phyloP scores from a whole-genome alignment of 2,113 vertebrate species.

The Burhinus oedicnemus region DNA sequence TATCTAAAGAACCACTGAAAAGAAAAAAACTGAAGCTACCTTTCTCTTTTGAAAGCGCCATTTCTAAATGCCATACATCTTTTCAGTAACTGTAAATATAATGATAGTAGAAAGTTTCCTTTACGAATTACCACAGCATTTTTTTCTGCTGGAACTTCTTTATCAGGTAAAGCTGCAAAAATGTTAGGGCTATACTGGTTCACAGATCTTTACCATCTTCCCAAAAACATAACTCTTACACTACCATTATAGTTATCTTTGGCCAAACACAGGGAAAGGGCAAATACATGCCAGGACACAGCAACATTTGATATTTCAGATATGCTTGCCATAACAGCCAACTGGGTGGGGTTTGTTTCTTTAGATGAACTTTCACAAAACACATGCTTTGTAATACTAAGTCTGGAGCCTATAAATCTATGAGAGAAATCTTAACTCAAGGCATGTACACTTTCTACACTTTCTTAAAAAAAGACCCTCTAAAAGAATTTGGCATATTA shows the following conservation, averaged over 20 bases:
- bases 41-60: slow-evolving; percentile 31
- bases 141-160: slow-evolving; percentile 3
- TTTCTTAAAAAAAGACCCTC: slow-evolving; percentile 44
- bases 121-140: slow-evolving; percentile 5
- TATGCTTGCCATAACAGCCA: background rate
- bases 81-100: slow-evolving; percentile 29
- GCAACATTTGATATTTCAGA: slow-evolving; percentile 15
- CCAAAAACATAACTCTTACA: background rate
- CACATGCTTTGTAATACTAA: background rate
- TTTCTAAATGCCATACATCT: slow-evolving; percentile 43
- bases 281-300: background rate
- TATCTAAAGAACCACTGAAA: slow-evolving; percentile 25
- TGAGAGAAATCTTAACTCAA: slow-evolving; percentile 19
- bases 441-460: background rate
- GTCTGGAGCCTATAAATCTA: background rate
- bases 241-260: background rate
- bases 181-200: background rate
- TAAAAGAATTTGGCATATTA: slow-evolving; percentile 40
- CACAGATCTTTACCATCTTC: background rate
- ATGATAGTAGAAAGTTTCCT: slow-evolving; percentile 35
- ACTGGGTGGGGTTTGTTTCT: background rate
- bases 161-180: slow-evolving; percentile 31
- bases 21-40: background rate
- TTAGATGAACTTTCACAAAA: background rate
- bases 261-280: background rate